Percentiles rank a stretch among this genome's conserved stretches.
Conservation (phyloP, 2,888 invertebrate genomes). For the Spisula solida region DNA sequence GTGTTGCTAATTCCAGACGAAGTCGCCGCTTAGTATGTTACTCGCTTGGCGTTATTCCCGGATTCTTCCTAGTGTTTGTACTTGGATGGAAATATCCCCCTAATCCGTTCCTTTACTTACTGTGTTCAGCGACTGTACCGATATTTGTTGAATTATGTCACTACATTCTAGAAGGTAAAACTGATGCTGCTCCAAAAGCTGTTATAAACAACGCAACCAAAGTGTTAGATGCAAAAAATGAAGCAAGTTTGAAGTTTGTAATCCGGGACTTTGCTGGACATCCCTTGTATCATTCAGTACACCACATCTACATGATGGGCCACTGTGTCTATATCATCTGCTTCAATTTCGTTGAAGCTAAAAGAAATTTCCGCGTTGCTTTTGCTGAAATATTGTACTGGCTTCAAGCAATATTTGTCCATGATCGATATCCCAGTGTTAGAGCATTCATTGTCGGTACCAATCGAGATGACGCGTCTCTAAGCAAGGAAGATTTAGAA, state of each 20-base stretch:
- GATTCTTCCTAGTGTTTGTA: constrained; percentile 48
- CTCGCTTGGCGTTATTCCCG: constrained; percentile 66
- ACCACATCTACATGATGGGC: constrained; percentile 76
- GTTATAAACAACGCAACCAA: constrained; percentile 59
- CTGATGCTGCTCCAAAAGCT: constrained; percentile 57
- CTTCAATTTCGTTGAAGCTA: constrained; percentile 73
- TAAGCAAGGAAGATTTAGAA: constrained; percentile 49
- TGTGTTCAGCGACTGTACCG: constrained; percentile 45
- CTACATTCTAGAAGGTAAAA: constrained; percentile 56
- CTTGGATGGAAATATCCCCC: constrained; percentile 62
- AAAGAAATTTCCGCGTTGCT: constrained; percentile 55
- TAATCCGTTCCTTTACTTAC: constrained; percentile 13
- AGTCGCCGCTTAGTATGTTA: constrained; percentile 63
- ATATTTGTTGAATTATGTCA: constrained; percentile 60
- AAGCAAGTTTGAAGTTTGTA: constrained; percentile 67
- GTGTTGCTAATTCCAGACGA: constrained; percentile 34
- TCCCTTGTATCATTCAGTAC: constrained; percentile 73
- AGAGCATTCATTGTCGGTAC: constrained; percentile 73
- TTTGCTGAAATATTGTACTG: constrained; percentile 67
- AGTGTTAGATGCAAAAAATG: constrained; percentile 56
- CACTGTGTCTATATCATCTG: constrained; percentile 73
- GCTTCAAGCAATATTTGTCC: constrained; percentile 73
- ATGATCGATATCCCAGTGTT: constrained; percentile 65
- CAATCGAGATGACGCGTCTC: constrained; percentile 62
- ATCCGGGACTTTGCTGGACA: constrained; percentile 75